Conservation (phyloP, 2,888 invertebrate species). For the Ariolimax columbianus region DNA sequence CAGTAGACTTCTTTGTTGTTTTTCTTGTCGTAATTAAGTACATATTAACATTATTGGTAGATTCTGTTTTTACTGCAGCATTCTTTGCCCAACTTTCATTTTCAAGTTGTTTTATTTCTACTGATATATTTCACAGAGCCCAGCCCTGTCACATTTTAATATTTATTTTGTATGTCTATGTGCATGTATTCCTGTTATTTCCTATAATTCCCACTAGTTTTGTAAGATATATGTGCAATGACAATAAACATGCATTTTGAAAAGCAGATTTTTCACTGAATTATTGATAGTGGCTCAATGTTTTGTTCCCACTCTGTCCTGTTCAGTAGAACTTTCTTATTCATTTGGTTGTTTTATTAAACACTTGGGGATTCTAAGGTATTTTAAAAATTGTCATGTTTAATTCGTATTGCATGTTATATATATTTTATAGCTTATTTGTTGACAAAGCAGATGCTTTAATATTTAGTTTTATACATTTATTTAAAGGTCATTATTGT, state of each 20-base stretch:
- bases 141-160: conserved; percentile 46
- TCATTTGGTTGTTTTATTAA: not conserved
- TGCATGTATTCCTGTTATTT: conserved; percentile 1
- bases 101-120: not conserved
- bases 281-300: not conserved
- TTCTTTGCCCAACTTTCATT: not conserved
- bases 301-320: not conserved
- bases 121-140: conserved; percentile 38
- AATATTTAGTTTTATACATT: no score
- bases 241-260: conserved; percentile 20
- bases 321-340: not conserved
- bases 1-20: no score
- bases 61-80: not conserved
- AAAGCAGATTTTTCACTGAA: not conserved
- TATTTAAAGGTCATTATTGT: no score
- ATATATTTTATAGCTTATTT: no score
- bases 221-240: not conserved
- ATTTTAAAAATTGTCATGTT: not conserved
- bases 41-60: not conserved
- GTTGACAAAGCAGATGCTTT: no score
- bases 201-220: not conserved
- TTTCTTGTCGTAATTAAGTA: no score
- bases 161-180: not conserved
- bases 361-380: not conserved
- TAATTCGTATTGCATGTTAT: not conserved